phyloP scores from a whole-genome alignment of 35 echinoderm and acorn worm species.

The Holothuria glaberrima region DNA sequence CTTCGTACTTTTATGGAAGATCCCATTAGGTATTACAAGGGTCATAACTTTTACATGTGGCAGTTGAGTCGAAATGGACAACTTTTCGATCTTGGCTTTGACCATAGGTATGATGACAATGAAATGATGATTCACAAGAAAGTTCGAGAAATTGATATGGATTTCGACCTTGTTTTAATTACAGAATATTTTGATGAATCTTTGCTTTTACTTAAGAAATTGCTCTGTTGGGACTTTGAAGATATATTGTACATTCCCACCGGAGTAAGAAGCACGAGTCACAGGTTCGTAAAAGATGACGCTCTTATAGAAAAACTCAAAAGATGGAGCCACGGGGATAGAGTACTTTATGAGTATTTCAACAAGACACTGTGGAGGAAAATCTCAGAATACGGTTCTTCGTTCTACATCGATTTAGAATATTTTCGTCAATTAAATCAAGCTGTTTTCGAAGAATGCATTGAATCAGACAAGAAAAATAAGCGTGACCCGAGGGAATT shows the following conservation, averaged over 20 bases:
- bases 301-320: neutral
- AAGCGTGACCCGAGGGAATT: neutral
- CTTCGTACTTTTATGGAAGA: conserved; percentile 67
- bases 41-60: conserved; percentile 44
- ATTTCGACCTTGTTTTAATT: conserved; percentile 75
- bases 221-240: conserved; percentile 84
- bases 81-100: conserved; percentile 71
- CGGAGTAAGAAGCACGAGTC: conserved; percentile 44
- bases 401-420: conserved; percentile 44
- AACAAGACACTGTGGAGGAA: conserved; percentile 74
- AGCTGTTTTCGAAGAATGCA: conserved; percentile 2
- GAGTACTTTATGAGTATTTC: conserved; percentile 64
- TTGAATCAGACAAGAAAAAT: neutral
- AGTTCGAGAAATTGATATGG: conserved; percentile 52
- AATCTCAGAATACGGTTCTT: conserved; percentile 54
- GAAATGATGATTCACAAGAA: conserved; percentile 15
- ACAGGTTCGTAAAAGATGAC: conserved; percentile 11
- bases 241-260: conserved; percentile 84
- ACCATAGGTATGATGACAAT: conserved; percentile 48
- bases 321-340: conserved; percentile 65
- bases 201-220: conserved; percentile 63
- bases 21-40: conserved; percentile 34
- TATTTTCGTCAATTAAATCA: conserved; percentile 18
- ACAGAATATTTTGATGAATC: conserved; percentile 89
- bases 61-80: conserved; percentile 66